Base-by-base conservation (phyloP, 2,797 vertebrate species). In the Huso huso region DNA sequence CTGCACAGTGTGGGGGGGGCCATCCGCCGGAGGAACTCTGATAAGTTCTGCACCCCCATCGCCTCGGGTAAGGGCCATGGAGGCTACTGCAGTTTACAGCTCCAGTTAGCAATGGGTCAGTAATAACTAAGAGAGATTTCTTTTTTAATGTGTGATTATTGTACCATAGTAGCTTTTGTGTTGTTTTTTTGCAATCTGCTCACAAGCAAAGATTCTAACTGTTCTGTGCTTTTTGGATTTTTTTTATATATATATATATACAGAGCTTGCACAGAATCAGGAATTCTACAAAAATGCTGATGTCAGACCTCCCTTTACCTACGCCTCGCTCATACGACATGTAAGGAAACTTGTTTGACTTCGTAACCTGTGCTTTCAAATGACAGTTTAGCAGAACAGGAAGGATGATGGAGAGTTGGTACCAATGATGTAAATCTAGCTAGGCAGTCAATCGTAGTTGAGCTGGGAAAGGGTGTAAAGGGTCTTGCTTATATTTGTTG, bases 201-300 rank as follows among this genome's bases (percentile, higher is more conserved):
- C 23, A 37, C 23, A 37, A 37, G 23, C 23, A 37, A 37, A 37
- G 23, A 37, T 37, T 37, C 23, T 55, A 55, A 55, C 52, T 55
- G 2, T 37, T 9, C 9, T 55, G n/a, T 6, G n/a, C 52, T 55
- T 55, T 55, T 55, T 55, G 6, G 3, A 3, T 37, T 37, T 37
- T 37, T 37, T 37, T 37, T 37, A 4, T 37, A 37, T 37, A 4
- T 37, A 4, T 37, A 37, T 37, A 4, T 37, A 37, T 37, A 37
- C 87, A 99, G 96, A 99, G 79, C 92, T 99, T 79, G 95, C 96
- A 76, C 96, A 99, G 90, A 99, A 99, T 83, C 97, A 96, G 53
- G 96, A 99, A 88, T 98, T 99, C 84, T 99, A 99, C 88, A 98
- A 98, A 84, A 99, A 98, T 4, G 95, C 96, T 1, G 96, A 99